A percentile compares a stretch with the other conserved stretches of the same genome.
phyloP scores from a whole-genome alignment of 2,888 invertebrate genomes.

The Pteria penguin region DNA sequence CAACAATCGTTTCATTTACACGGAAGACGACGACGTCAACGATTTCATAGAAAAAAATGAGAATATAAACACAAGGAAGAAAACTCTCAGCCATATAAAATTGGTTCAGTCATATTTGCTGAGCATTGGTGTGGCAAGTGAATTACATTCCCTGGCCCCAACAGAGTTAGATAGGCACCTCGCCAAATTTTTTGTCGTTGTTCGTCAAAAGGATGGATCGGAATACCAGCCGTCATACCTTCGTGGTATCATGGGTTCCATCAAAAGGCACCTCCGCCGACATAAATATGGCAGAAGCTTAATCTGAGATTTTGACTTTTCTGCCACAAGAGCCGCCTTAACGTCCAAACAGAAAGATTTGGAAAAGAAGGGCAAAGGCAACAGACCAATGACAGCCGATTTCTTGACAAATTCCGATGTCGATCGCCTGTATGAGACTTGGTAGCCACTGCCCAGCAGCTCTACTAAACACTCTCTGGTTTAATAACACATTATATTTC shows the following conservation, averaged over 20 bases:
- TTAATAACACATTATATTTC: slow-evolving; percentile 21
- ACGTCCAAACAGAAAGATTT: slow-evolving; percentile 9
- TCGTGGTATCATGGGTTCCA: neutral
- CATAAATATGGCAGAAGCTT: slow-evolving; percentile 3
- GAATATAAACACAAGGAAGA: neutral
- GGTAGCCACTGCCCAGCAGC: neutral
- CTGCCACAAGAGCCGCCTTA: neutral
- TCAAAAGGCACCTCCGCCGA: neutral
- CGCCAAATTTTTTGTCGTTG: neutral
- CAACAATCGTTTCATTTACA: neutral
- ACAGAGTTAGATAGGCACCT: neutral
- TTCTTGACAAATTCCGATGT: neutral
- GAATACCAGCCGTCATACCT: neutral
- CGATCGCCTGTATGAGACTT: neutral
- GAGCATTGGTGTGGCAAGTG: neutral
- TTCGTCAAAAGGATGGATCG: neutral
- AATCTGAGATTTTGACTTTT: neutral
- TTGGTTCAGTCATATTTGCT: neutral
- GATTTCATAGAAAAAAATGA: neutral
- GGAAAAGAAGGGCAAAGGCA: slow-evolving; percentile 1
- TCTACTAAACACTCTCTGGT: slow-evolving; percentile 6
- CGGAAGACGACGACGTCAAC: neutral
- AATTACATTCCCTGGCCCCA: neutral
- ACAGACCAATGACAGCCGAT: slow-evolving; percentile 3
- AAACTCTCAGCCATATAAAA: neutral